Percentiles rank a stretch among this genome's conserved stretches.
Evolutionary conservation across 35 echinoderm and acorn worm genomes (phyloP).

Genomic region (Antedon bifida): DNA sequence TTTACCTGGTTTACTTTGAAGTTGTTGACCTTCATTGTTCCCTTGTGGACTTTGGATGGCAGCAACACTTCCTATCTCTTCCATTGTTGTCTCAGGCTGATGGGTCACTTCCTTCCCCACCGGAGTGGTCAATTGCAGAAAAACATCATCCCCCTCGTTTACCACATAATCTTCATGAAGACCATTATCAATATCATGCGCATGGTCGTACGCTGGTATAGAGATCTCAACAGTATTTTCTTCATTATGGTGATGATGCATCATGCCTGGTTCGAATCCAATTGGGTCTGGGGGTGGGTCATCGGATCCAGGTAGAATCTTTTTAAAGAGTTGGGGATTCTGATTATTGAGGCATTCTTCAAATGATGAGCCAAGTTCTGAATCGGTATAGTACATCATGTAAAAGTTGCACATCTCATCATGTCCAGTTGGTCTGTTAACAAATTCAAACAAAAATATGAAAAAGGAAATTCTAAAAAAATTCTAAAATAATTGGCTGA

Average conservation of each 20-base stretch:
- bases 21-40: no score
- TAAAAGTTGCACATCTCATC: conserved; percentile 99
- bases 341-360: conserved; percentile 16
- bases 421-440: conserved; percentile 30
- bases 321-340: conserved; percentile 2
- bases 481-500: neutral
- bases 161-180: neutral
- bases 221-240: neutral
- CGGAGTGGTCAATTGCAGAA: neutral
- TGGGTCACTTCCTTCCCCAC: neutral
- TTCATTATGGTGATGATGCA: neutral
- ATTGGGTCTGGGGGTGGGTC: conserved; percentile 3
- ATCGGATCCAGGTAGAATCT: conserved; percentile 26
- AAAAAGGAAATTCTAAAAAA: neutral
- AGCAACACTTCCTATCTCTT: neutral
- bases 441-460: neutral
- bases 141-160: neutral
- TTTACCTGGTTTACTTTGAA: no score
- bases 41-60: neutral
- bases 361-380: conserved; percentile 17
- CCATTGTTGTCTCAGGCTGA: neutral
- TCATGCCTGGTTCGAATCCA: neutral
- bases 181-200: neutral
- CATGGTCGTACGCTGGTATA: neutral
- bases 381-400: conserved; percentile 94